A percentile compares a stretch with the other conserved stretches of the same genome.
These are phyloP conservation scores for Sarcophaga variegata DNA, from an alignment of 2,888 invertebrate species.

Conservation along the genomic window DNA sequence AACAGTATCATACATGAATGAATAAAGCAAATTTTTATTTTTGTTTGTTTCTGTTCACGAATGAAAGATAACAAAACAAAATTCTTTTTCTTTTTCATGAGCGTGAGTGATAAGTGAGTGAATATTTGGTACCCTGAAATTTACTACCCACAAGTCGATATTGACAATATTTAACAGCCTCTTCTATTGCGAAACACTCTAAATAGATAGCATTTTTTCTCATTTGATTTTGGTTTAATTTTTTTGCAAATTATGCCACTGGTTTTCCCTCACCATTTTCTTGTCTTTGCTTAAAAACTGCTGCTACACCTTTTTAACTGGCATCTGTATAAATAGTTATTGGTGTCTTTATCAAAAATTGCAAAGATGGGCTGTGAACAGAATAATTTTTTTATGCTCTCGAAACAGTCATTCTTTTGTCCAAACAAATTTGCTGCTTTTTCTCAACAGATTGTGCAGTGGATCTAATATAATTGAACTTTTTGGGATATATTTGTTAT, in stretches of 20 bases:
- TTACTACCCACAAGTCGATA: conserved; percentile 59
- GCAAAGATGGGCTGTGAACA: conserved; percentile 52
- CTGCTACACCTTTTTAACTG: conserved; percentile 60
- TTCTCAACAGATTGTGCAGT: conserved; percentile 63
- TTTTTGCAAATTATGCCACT: conserved; percentile 7
- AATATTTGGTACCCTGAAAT: too few relatives aligned
- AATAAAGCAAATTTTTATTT: too few relatives aligned
- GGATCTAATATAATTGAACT: conserved; percentile 64
- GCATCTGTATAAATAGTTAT: conserved; percentile 69
- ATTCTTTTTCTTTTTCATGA: too few relatives aligned
- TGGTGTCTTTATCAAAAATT: conserved; percentile 68
- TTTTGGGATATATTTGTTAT: conserved; percentile 64
- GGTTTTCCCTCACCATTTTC: too few relatives aligned
- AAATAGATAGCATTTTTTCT: too few relatives aligned
- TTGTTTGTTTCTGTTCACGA: too few relatives aligned
- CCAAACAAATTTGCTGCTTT: conserved; percentile 63
- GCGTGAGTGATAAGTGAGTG: too few relatives aligned
- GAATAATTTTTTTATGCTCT: conserved; percentile 53
- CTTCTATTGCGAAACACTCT: conserved; percentile 52
- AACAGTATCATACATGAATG: too few relatives aligned
- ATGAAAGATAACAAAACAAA: too few relatives aligned
- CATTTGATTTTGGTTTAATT: conserved; percentile 61
- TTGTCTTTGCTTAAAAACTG: conserved; percentile 41
- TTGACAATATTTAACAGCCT: conserved; percentile 66
- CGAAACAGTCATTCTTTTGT: background rate